These are phyloP conservation scores for Trachelipus rathkii DNA, from an alignment of 1,140 invertebrate species.

Conservation along the genomic window DNA sequence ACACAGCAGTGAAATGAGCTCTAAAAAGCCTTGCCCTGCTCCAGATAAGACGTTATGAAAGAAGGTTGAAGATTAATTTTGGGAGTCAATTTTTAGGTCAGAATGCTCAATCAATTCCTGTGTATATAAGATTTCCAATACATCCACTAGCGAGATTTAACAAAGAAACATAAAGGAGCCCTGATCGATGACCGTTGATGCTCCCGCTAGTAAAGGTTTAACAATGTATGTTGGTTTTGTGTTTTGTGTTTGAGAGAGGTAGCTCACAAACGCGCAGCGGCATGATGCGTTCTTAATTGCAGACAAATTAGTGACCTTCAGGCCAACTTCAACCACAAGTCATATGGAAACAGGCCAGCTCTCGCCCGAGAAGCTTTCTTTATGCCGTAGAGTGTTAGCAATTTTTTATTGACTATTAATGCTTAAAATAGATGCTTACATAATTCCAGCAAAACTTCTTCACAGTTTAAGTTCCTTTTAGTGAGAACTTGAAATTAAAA, in stretches of 20 bases:
- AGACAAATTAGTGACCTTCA: not conserved
- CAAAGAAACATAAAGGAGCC: conserved; percentile 73
- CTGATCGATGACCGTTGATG: conserved; percentile 92
- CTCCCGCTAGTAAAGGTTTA: conserved; percentile 79
- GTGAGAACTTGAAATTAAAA: no score
- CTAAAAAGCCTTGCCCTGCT: conserved; percentile 80
- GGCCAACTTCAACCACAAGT: no score
- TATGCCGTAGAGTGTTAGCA: no score
- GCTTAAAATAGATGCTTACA: no score
- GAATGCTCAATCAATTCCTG: conserved; percentile 90
- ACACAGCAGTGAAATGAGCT: conserved; percentile 91
- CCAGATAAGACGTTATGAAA: conserved; percentile 75
- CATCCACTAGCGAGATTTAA: conserved; percentile 70
- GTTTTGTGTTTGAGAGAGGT: not conserved
- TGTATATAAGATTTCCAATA: conserved; percentile 94
- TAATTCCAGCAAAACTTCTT: no score
- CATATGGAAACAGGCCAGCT: not conserved
- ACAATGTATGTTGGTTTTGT: not conserved
- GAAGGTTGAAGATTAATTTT: conserved; percentile 86
- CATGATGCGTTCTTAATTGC: not conserved
- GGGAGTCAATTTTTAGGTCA: conserved; percentile 89
- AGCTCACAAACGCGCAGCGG: not conserved
- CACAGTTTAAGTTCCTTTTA: no score
- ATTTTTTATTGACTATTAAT: no score
- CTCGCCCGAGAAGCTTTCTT: not conserved